Evolutionary conservation across 2,888 invertebrate genomes (phyloP), one percentile per base, ranked within the genome.

Genomic region (Pseudoips prasinana): DNA sequence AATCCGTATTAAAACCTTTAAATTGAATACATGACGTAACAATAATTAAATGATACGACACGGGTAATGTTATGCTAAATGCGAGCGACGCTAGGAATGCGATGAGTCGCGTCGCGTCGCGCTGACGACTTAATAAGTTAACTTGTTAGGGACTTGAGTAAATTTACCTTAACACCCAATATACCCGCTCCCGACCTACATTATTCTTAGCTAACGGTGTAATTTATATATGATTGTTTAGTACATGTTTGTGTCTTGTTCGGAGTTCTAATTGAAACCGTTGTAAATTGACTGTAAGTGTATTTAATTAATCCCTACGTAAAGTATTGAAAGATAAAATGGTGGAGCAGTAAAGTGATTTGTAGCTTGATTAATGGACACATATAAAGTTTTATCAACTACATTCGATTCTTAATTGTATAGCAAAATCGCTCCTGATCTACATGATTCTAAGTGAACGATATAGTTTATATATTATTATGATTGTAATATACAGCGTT

Each of bases 131-230:
- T 85, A 84, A 86, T 85, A 85, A 83, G 76, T 84, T 79, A 79
- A 79, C 73, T 83, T 79, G 84, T 79, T 76, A 80, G 73, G 71
- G 74, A 67, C 73, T 69, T 73, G 85, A 79, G 84, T 83, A 86
- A 87, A 87, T 87, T 86, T 83, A 83, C 85, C 82, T 85, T 81
- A 68, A 76, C 76, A 73, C 81, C 77, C 73, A 72, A 80, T 82
- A 75, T 77, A 74, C 76, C 66, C 64, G 65, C 61, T 71, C 66
- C 49, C 30, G 33, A 66, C 74, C 70, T 50, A 68, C 81, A 81
- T 86, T 76, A 86, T 82, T 87, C 84, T 83, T 79, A 75, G 75
- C 79, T 83, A 79, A 83, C 75, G 63, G 63, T 67, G 73, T 74
- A 78, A 84, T 84, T 85, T 85, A 81, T 85, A 81, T 77, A 76